Conservation (phyloP, 2,113 vertebrate genomes). For the Neopipo cinnamomea region DNA sequence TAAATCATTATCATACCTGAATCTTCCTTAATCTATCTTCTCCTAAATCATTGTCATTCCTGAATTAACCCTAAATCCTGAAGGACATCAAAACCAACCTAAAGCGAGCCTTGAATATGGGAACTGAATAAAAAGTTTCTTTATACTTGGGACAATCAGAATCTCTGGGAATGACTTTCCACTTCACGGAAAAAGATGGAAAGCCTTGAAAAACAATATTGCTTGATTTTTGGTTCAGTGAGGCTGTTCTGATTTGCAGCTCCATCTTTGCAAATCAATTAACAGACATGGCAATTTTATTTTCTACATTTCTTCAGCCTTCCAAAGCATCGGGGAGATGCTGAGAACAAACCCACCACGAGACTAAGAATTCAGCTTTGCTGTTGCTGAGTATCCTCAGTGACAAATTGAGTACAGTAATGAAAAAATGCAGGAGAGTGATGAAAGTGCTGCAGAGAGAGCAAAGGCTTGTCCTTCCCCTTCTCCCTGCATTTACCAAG, state of each 20-base stretch:
- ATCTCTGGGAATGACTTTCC: neutral
- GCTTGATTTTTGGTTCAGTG: neutral
- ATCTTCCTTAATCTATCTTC: neutral
- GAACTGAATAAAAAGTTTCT: neutral
- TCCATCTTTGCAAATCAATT: constrained; percentile 17
- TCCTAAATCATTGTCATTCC: neutral
- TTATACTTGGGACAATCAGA: neutral
- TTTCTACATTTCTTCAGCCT: constrained; percentile 15
- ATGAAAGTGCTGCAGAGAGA: constrained; percentile 52
- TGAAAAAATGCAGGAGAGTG: constrained; percentile 38
- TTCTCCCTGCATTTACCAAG: constrained; percentile 23
- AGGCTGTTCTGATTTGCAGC: neutral
- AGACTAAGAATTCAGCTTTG: neutral
- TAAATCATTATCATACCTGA: neutral
- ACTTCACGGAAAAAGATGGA: neutral
- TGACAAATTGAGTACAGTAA: constrained; percentile 50
- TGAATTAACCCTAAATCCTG: neutral
- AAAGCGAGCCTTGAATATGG: neutral
- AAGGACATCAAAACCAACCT: neutral
- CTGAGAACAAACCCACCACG: constrained; percentile 11
- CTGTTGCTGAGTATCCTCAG: constrained; percentile 37
- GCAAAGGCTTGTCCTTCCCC: neutral
- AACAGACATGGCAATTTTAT: constrained; percentile 14
- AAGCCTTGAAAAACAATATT: neutral
- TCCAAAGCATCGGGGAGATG: neutral